Evolutionary conservation across 2,888 invertebrate species (phyloP), one percentile per base, ranked within the genome.

Genomic region (Prionchulus punctatus): DNA sequence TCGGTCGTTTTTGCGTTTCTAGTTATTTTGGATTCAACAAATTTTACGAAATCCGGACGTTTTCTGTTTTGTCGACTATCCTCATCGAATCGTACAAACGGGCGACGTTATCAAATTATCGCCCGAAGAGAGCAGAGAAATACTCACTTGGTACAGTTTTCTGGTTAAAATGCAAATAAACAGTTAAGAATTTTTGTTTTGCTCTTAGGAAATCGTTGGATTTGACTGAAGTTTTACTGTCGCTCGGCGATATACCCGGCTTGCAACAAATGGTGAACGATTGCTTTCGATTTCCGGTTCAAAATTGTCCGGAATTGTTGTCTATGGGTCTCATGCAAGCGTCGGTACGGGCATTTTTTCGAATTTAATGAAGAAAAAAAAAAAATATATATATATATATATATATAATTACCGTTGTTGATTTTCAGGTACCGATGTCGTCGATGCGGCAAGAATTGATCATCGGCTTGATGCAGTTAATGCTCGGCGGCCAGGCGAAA

Each of bases 401-500:
- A 36, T 36, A 36, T 36, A 18, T 36, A 36, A 36, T 36, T 36
- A 51, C 30, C 30, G 36, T 53, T 54, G 52, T 58, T 49, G 52
- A 23, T 57, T 64, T 68, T 51, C 58, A 71, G 71, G 64, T 67
- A 4, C 67, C 70, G 1, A 71, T 75, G 69, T 74, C 71, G 57
- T 66, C 67, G 12, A 60, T 75, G 55, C 72, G 89, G 57, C 87
- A 88, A 73, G 92, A 94, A 69, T 75, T 96, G 57, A 78, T 96
- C 61, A 82, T 84, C 49, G 84, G 81, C 54, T 75, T 96, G 36
- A 85, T 98, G 71, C 90, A 91, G 1, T 84, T 90, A 63, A 94
- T 98, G 74, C 77, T 96, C 56, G 85, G 85, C 42, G 91, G 88
- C 74, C 94, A 96, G 76, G 88, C 90, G 0, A 98, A 98, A 74